Evolutionary conservation across 2,888 invertebrate genomes (phyloP).

Genomic region (Drosophila subsilvestris): DNA sequence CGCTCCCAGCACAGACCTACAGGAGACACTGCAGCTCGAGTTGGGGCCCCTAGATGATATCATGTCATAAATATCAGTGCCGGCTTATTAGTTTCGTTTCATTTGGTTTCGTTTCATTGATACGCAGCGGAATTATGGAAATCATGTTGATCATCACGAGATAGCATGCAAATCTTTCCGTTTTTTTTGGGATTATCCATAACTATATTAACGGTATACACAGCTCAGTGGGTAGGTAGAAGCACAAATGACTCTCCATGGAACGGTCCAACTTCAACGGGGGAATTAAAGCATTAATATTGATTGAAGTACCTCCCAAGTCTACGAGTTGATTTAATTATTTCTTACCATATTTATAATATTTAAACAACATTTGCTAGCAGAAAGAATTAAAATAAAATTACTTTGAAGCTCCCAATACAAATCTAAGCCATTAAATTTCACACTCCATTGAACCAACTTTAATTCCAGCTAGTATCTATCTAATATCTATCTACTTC

Average conservation of each 20-base stretch:
- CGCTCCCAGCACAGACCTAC: slow-evolving; percentile 25
- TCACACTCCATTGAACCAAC: not conserved
- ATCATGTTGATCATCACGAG: slow-evolving; percentile 26
- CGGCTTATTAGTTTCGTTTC: slow-evolving; percentile 62
- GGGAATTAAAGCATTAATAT: not conserved
- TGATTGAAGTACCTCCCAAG: not conserved
- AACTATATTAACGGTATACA: slow-evolving; percentile 35
- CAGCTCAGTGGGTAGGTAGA: slow-evolving; percentile 28
- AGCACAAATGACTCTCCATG: not conserved
- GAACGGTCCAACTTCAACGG: not conserved
- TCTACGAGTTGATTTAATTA: not conserved
- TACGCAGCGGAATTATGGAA: slow-evolving; percentile 35
- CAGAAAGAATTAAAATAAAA: too few species aligned
- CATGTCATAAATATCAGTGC: slow-evolving; percentile 79
- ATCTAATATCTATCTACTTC: not conserved
- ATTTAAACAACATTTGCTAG: too few species aligned
- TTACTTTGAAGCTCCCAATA: too few species aligned
- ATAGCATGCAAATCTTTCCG: slow-evolving; percentile 22
- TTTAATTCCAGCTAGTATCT: not conserved
- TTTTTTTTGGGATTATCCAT: slow-evolving; percentile 23
- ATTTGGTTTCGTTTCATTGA: slow-evolving; percentile 24
- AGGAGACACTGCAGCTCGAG: slow-evolving; percentile 54
- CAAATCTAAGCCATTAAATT: not conserved
- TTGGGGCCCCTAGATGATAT: slow-evolving; percentile 68
- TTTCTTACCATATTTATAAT: too few species aligned